Evolutionary conservation across 1,140 invertebrate genomes (phyloP).

Genomic region (Zaprionus capensis): DNA sequence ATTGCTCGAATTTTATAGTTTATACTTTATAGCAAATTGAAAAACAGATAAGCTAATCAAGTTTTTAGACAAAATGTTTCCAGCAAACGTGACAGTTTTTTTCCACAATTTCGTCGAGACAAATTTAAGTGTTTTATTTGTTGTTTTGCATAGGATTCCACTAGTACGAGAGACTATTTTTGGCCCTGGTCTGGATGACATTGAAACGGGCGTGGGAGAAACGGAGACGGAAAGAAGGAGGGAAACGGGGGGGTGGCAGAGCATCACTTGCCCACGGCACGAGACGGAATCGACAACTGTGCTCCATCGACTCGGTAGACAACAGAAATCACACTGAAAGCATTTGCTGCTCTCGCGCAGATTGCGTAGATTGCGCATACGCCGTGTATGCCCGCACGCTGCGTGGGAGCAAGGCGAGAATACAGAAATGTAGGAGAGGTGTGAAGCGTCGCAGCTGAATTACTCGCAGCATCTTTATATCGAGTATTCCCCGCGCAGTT

Average conservation of each 20-base stretch:
- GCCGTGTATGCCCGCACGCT: conserved; percentile 15
- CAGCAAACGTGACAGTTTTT: neutral
- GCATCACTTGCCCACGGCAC: neutral
- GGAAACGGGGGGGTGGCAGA: too few species aligned
- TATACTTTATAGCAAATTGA: neutral
- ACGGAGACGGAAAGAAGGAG: neutral
- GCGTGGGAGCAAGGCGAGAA: neutral
- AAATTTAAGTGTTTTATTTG: neutral
- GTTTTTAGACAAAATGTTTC: neutral
- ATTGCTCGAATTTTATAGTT: neutral
- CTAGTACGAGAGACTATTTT: neutral
- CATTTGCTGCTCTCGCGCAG: neutral
- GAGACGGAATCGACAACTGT: too few species aligned
- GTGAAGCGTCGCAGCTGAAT: neutral
- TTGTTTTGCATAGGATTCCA: neutral
- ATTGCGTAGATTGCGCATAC: conserved; percentile 34
- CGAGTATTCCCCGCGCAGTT: neutral
- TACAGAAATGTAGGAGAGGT: neutral
- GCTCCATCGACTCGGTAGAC: neutral
- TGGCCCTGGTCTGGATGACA: neutral
- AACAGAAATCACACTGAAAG: neutral
- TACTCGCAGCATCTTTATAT: neutral
- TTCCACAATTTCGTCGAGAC: conserved; percentile 2
- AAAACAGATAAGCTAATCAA: neutral
- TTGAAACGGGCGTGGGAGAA: neutral